phyloP scores from a whole-genome alignment of 2,113 vertebrate genomes.

The Tachycineta bicolor region DNA sequence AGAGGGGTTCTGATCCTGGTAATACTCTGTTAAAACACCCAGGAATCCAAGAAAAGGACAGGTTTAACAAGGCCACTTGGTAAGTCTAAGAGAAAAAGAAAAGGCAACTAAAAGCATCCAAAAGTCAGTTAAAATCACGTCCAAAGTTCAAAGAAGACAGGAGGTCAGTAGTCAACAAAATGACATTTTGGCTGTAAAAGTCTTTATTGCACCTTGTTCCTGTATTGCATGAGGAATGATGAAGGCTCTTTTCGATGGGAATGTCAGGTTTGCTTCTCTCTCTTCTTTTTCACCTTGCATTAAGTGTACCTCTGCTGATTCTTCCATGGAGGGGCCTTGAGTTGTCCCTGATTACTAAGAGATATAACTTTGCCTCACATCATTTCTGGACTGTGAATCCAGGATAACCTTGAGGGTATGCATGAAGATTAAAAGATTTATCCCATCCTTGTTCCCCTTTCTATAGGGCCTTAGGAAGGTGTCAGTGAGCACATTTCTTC shows the following conservation, averaged over 20 bases:
- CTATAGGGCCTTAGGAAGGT: neutral
- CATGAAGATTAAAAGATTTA: neutral
- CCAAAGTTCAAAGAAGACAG: conserved; percentile 5
- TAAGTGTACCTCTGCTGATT: neutral
- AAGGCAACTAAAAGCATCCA: neutral
- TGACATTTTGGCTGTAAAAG: conserved; percentile 29
- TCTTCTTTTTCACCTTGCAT: neutral
- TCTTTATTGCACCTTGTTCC: neutral
- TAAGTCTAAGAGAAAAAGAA: neutral
- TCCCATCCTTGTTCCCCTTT: neutral
- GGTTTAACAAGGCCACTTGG: neutral
- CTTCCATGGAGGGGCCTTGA: neutral
- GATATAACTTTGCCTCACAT: neutral
- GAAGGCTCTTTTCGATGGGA: neutral
- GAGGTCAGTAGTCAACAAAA: conserved; percentile 49
- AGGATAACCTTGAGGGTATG: neutral
- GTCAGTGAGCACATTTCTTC: neutral
- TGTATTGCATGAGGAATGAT: neutral
- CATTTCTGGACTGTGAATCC: neutral
- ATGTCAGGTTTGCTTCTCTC: neutral
- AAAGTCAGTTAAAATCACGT: conserved; percentile 46
- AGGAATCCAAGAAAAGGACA: neutral
- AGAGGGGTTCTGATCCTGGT: neutral
- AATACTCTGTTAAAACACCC: neutral
- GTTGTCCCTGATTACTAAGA: neutral